Evolutionary conservation across 2,888 invertebrate genomes (phyloP), one percentile per base, ranked within the genome.

Genomic region (Portevinia maculata): DNA sequence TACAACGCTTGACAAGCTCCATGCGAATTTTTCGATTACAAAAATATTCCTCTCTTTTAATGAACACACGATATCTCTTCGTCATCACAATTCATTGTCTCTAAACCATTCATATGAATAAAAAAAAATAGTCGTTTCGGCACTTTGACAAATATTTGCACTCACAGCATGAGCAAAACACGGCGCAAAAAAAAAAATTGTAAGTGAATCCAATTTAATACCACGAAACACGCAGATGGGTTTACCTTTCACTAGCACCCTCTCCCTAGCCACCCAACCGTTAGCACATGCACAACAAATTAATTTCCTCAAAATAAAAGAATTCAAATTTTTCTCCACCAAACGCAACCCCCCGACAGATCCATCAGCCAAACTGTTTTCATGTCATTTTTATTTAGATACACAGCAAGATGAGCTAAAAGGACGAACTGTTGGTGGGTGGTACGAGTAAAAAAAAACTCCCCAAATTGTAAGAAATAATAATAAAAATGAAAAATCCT

Each of bases 201-300:
- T 71, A 83, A 71, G 50, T 73, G 78, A 83, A 83, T 83, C 78
- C 83, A 83, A 83, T 83, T 83, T 83, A 48, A 78, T 67, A 83
- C 83, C 83, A 78, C 83, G 73, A 78, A 83, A 67, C 71, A 78
- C 73, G 83, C 83, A 83, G 83, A 83, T 83, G 83, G 83, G 83
- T 78, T 57, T 67, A 67, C 34, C 50, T 32, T 28, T 9, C 30
- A 13, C 4, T 7, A 30, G 0, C 34, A 30, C 32, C n/a, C 11
- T 21, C 1, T 32, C 13, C 41, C 60, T 24, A 24, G 3, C 19
- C 37, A 13, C n/a, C 13, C 32, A 32, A 48, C 46, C 4, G 34
- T 11, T 11, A 24, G 21, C 6, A 32, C 24, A 15, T n/a, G 11
- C 6, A 73, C 11, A 65, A 41, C 59, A 74, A 17, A 60, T 30